Evolutionary conservation across 2,113 vertebrate genomes (phyloP).

Genomic region (Saguinus midas): DNA sequence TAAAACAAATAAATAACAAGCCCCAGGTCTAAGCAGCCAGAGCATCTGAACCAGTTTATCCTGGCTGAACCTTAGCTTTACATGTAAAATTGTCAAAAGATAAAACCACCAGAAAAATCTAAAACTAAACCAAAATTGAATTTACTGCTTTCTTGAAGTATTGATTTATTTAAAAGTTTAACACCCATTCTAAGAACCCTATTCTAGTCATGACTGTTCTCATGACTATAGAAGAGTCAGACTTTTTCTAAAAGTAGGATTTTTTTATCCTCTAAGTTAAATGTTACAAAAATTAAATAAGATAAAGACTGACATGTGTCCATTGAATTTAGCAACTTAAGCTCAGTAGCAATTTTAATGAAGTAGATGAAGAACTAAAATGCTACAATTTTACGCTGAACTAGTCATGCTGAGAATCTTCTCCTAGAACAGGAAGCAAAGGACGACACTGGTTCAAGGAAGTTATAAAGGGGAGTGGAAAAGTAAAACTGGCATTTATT

Average conservation of each 20-base stretch:
- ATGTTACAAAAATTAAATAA: background rate
- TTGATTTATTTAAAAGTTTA: conserved; percentile 5
- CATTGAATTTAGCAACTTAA: background rate
- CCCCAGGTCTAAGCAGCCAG: background rate
- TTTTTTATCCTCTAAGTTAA: background rate
- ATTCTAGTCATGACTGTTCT: background rate
- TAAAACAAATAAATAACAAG: background rate
- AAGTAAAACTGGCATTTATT: background rate
- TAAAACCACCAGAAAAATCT: background rate
- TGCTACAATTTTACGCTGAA: background rate
- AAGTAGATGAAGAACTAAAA: background rate
- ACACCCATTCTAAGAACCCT: background rate
- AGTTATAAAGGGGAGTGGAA: background rate
- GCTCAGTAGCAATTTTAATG: background rate
- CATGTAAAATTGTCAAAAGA: background rate
- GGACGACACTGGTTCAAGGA: background rate
- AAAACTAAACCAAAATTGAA: background rate
- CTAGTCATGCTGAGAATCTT: background rate
- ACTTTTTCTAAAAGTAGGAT: background rate
- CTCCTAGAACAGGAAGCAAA: background rate
- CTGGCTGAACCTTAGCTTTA: background rate
- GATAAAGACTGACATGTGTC: background rate
- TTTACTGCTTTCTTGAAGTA: background rate
- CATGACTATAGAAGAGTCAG: background rate
- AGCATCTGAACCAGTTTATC: background rate